Percentiles rank a stretch among this genome's conserved stretches.
These are phyloP conservation scores for Limnephilus auricula DNA, from an alignment of 2,888 invertebrate genomes.

Conservation along the genomic window DNA sequence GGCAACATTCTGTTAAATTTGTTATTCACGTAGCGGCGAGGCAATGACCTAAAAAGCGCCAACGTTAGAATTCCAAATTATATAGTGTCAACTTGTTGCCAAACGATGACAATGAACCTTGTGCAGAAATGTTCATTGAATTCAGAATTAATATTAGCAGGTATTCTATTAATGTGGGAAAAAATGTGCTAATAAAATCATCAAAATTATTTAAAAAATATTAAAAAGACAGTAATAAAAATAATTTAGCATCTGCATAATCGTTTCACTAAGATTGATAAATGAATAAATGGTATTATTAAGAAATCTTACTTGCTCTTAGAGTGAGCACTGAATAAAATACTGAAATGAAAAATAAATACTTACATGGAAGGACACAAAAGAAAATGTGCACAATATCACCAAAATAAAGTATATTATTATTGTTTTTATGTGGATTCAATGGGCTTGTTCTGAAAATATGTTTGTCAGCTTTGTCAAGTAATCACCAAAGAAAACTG, in stretches of 20 bases:
- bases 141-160: background rate
- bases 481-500: too few relatives aligned
- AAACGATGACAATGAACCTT: background rate
- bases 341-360: too few relatives aligned
- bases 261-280: too few relatives aligned
- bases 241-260: background rate
- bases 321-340: too few relatives aligned
- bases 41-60: constrained; percentile 2
- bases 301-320: too few relatives aligned
- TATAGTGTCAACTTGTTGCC: background rate
- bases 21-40: background rate
- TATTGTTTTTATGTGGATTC: too few relatives aligned
- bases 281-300: too few relatives aligned
- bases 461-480: too few relatives aligned
- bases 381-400: too few relatives aligned
- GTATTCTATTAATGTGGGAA: background rate
- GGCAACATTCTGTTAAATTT: background rate
- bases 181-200: background rate
- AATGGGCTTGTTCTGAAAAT: too few relatives aligned
- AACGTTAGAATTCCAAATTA: constrained; percentile 2
- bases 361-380: too few relatives aligned
- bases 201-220: background rate
- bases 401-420: too few relatives aligned
- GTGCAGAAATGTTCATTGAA: background rate
- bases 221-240: background rate